Conservation (phyloP, 1,140 invertebrate species). For the Venturia canescens region DNA sequence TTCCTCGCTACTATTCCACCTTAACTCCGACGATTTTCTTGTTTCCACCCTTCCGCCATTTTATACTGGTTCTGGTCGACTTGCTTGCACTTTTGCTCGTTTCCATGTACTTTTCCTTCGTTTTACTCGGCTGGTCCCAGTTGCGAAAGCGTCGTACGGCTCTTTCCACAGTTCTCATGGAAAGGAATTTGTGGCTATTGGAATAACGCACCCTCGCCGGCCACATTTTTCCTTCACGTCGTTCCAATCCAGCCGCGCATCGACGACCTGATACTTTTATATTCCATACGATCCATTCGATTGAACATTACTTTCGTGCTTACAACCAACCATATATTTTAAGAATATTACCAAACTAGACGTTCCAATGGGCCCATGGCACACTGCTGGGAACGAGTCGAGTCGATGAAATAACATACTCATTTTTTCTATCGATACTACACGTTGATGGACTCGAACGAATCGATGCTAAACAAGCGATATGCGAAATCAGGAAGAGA, state of each 20-base stretch:
- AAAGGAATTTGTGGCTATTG: constrained; percentile 10
- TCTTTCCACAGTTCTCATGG: not conserved
- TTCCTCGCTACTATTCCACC: not conserved
- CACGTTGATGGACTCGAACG: not conserved
- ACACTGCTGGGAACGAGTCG: not conserved
- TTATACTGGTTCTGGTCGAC: constrained; percentile 13
- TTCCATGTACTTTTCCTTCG: constrained; percentile 6
- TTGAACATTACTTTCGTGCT: constrained; percentile 74
- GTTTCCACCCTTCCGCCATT: not conserved
- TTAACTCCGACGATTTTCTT: not conserved
- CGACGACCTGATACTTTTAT: constrained; percentile 70
- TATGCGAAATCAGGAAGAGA: not conserved
- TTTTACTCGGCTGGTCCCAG: constrained; percentile 6
- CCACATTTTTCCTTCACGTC: constrained; percentile 1
- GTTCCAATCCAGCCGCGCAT: constrained; percentile 20
- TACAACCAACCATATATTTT: constrained; percentile 70
- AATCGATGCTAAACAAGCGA: not conserved
- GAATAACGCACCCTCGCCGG: constrained; percentile 2
- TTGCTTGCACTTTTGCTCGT: not conserved
- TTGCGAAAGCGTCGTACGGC: not conserved
- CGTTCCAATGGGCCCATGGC: constrained; percentile 55
- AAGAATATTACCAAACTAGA: constrained; percentile 69
- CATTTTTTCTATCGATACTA: constrained; percentile 1
- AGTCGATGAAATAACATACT: constrained; percentile 1
- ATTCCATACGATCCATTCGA: constrained; percentile 73